A percentile compares a stretch with the other conserved stretches of the same genome.
Evolutionary conservation across 1,140 invertebrate genomes (phyloP).

Genomic region (Tenebrio molitor): DNA sequence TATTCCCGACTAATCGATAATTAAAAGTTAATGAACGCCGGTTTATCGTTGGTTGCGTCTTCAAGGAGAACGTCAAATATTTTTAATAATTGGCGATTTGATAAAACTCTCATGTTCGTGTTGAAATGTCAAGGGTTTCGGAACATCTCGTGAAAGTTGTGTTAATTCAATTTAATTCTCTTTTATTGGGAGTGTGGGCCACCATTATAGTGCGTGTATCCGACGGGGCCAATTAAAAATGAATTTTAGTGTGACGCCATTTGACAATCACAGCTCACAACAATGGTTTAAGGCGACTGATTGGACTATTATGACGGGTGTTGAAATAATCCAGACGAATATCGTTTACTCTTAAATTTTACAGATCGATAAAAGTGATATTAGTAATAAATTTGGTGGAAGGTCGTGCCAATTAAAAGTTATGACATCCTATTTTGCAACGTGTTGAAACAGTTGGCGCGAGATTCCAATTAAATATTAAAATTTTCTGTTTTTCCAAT

Average conservation of each 20-base stretch:
- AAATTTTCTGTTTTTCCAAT: too few relatives aligned
- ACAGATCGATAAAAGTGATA: background rate
- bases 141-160: background rate
- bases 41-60: background rate
- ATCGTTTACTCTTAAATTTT: background rate
- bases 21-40: background rate
- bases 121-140: slow-evolving; percentile 1
- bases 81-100: too few relatives aligned
- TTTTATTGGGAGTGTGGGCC: background rate
- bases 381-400: background rate
- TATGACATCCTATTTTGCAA: background rate
- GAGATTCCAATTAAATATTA: background rate
- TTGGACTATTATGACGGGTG: background rate
- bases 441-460: background rate
- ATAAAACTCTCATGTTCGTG: background rate
- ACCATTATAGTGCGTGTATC: background rate
- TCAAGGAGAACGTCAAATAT: slow-evolving; percentile 2
- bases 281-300: background rate
- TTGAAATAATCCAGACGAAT: background rate
- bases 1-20: background rate
- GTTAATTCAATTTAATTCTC: background rate
- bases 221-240: background rate
- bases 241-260: background rate
- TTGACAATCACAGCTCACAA: too few relatives aligned
- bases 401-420: background rate